Percentiles rank a stretch among this genome's conserved stretches.
Evolutionary conservation across 2,113 vertebrate species (phyloP).

Genomic region (Telmatochromis sp.): DNA sequence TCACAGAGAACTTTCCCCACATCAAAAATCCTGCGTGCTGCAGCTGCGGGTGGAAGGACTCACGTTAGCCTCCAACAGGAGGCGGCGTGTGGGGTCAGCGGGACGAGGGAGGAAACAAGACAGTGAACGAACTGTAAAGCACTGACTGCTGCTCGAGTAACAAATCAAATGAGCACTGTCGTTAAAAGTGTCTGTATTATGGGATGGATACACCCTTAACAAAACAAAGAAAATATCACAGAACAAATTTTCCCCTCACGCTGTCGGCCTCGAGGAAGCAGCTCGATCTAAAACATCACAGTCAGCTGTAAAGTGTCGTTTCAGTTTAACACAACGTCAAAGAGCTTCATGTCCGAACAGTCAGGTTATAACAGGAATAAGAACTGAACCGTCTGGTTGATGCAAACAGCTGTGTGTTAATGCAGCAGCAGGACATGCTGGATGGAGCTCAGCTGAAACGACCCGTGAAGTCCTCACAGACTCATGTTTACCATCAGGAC

Average conservation of each 20-base stretch:
- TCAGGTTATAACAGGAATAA: background rate
- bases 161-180: background rate
- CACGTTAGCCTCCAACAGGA: background rate
- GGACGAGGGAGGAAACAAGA: background rate
- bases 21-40: background rate
- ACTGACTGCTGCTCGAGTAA: background rate
- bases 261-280: background rate
- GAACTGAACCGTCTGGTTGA: accelerated
- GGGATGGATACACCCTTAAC: background rate
- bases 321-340: background rate
- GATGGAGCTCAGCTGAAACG: background rate
- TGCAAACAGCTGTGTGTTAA: background rate
- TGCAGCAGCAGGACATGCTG: background rate
- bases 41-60: accelerated
- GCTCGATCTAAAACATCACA: background rate
- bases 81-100: background rate
- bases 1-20: background rate
- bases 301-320: background rate
- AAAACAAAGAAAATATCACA: background rate
- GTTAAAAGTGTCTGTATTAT: background rate
- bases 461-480: accelerated
- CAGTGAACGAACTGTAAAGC: accelerated
- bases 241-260: background rate
- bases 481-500: background rate
- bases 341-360: accelerated